phyloP scores from a whole-genome alignment of 2,888 invertebrate species.

The Apodemia duryi region DNA sequence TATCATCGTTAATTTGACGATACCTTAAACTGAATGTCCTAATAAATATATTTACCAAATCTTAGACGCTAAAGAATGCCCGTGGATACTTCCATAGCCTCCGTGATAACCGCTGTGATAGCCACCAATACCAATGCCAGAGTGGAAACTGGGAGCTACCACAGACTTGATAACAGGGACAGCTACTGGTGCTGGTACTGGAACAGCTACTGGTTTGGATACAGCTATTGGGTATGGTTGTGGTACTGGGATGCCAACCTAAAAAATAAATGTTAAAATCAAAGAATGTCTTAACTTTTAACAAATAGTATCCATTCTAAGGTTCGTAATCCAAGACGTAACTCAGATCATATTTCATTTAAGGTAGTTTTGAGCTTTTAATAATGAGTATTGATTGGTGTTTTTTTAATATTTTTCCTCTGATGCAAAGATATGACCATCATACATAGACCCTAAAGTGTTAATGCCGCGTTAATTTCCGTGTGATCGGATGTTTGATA shows the following conservation, averaged over 20 bases:
- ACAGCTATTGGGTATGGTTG: slow-evolving; percentile 71
- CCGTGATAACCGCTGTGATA: slow-evolving; percentile 34
- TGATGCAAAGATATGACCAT: no score
- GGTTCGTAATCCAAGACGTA: no score
- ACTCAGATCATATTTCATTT: no score
- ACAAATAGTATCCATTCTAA: no score
- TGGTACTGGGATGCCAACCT: slow-evolving; percentile 70
- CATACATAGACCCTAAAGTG: no score
- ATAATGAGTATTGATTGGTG: no score
- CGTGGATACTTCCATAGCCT: slow-evolving; percentile 36
- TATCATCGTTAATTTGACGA: neutral
- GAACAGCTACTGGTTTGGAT: slow-evolving; percentile 61
- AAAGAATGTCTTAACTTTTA: no score
- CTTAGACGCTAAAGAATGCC: slow-evolving; percentile 40
- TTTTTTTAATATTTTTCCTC: no score
- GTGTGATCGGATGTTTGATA: no score
- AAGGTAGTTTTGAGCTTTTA: no score
- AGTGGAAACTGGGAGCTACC: slow-evolving; percentile 30
- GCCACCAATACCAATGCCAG: slow-evolving; percentile 34
- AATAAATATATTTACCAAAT: slow-evolving; percentile 46
- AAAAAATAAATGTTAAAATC: slow-evolving; percentile 27
- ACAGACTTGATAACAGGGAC: slow-evolving; percentile 50
- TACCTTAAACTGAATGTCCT: slow-evolving; percentile 35
- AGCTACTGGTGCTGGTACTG: slow-evolving; percentile 56
- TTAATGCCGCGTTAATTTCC: no score